Conservation (phyloP, 2,888 invertebrate genomes). For the Zootermopsis nevadensis region DNA sequence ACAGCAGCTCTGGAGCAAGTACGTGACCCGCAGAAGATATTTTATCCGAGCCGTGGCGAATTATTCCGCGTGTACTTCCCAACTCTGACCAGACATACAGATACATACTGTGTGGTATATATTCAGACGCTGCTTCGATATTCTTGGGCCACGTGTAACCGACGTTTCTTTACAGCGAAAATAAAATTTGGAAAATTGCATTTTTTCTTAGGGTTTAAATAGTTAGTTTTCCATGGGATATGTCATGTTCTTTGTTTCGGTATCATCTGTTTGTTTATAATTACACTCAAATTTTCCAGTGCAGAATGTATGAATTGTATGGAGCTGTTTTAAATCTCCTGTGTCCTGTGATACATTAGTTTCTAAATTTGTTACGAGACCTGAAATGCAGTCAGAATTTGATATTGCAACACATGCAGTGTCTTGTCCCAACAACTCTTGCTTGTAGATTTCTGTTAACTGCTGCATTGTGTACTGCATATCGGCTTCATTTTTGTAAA, state of each 20-base stretch:
- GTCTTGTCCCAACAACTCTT: not conserved
- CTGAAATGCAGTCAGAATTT: conserved; percentile 1
- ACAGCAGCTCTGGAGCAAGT: not conserved
- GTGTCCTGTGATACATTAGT: conserved; percentile 39
- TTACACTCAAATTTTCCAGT: not conserved
- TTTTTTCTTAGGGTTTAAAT: not conserved
- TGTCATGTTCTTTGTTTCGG: not conserved
- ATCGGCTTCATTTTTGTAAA: conserved; percentile 40
- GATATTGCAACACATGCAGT: not conserved
- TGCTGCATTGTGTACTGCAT: conserved; percentile 37
- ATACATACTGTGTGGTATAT: not conserved
- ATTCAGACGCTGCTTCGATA: not conserved
- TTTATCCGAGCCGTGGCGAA: not conserved
- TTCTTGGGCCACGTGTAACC: conserved; percentile 7
- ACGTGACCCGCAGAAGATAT: not conserved
- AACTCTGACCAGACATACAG: not conserved
- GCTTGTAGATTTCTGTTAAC: conserved; percentile 18
- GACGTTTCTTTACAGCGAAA: conserved; percentile 1
- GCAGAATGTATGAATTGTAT: not conserved
- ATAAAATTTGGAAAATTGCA: not conserved
- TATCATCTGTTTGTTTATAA: not conserved
- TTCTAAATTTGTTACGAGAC: conserved; percentile 6
- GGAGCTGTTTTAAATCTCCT: conserved; percentile 35
- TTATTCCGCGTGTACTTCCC: not conserved
- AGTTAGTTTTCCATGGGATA: not conserved